Conservation (phyloP, 2,113 vertebrate species). For the Sprattus sprattus region DNA sequence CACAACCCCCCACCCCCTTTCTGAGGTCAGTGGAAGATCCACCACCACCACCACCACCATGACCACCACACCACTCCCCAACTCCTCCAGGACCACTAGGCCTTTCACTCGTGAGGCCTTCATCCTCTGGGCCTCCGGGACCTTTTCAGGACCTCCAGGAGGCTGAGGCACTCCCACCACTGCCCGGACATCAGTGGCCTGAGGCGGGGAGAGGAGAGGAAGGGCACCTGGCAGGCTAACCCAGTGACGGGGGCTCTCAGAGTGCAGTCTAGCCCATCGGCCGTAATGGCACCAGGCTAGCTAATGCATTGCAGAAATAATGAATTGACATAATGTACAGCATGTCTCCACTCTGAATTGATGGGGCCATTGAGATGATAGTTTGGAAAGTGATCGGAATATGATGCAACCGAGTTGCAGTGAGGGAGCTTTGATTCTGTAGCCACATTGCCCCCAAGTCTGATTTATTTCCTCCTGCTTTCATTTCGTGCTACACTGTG, state of each 20-base stretch:
- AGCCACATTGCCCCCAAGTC: neutral
- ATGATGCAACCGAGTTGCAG: slow-evolving; percentile 1
- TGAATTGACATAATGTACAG: slow-evolving; percentile 17
- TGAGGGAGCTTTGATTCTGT: neutral
- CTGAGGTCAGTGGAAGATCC: neutral
- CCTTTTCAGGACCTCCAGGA: neutral
- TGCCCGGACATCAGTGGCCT: neutral
- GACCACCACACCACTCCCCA: neutral
- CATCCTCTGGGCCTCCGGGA: neutral
- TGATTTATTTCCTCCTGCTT: neutral
- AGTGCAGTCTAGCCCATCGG: neutral
- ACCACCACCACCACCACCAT: neutral
- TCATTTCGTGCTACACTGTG: neutral
- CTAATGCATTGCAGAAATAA: slow-evolving; percentile 3
- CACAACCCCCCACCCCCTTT: neutral
- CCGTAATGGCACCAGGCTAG: slow-evolving; percentile 12
- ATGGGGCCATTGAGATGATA: slow-evolving; percentile 9
- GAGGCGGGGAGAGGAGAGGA: neutral
- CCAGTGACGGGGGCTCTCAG: neutral
- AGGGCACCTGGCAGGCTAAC: neutral
- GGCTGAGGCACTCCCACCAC: neutral
- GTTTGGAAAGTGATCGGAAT: slow-evolving; percentile 4
- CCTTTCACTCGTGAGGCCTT: neutral
- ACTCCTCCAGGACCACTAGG: neutral
- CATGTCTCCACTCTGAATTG: slow-evolving; percentile 12